Evolutionary conservation across 2,888 invertebrate species (phyloP).

Genomic region (Nesidiocoris tenuis): DNA sequence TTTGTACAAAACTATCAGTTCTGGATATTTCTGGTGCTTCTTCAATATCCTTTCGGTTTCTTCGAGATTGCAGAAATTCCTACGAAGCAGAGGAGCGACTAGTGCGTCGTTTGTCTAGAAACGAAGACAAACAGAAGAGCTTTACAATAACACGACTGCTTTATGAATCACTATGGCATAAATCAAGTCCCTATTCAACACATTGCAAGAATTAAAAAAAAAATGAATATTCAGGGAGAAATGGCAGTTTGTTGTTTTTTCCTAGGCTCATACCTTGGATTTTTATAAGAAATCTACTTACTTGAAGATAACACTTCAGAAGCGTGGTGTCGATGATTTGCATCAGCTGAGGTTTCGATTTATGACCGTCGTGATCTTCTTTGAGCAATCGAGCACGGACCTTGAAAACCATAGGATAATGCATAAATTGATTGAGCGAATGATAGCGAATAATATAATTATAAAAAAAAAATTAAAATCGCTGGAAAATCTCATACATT

Average conservation of each 20-base stretch:
- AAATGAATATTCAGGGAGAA: not conserved
- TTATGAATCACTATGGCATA: too few species aligned
- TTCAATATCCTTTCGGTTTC: slow-evolving; percentile 89
- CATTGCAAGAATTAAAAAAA: not conserved
- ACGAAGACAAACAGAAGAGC: not conserved
- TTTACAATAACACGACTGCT: too few species aligned
- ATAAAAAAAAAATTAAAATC: too few species aligned
- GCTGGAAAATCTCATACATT: too few species aligned
- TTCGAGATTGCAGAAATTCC: slow-evolving; percentile 89
- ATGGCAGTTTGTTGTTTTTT: too few species aligned
- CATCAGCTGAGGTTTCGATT: slow-evolving; percentile 57
- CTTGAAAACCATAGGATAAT: too few species aligned
- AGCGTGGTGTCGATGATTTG: slow-evolving; percentile 97
- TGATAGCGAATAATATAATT: too few species aligned
- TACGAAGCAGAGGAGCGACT: slow-evolving; percentile 83
- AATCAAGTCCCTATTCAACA: too few species aligned
- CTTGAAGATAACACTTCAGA: slow-evolving; percentile 93
- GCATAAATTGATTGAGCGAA: not conserved
- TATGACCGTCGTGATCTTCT: slow-evolving; percentile 23
- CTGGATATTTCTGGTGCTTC: slow-evolving; percentile 84
- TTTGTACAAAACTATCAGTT: slow-evolving; percentile 93
- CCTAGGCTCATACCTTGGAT: too few species aligned
- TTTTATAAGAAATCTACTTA: too few species aligned
- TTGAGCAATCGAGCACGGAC: slow-evolving; percentile 19
- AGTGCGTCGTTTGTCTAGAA: slow-evolving; percentile 88